Evolutionary conservation across 2,113 vertebrate species (phyloP).

Genomic region (Motacilla tschutschensis): DNA sequence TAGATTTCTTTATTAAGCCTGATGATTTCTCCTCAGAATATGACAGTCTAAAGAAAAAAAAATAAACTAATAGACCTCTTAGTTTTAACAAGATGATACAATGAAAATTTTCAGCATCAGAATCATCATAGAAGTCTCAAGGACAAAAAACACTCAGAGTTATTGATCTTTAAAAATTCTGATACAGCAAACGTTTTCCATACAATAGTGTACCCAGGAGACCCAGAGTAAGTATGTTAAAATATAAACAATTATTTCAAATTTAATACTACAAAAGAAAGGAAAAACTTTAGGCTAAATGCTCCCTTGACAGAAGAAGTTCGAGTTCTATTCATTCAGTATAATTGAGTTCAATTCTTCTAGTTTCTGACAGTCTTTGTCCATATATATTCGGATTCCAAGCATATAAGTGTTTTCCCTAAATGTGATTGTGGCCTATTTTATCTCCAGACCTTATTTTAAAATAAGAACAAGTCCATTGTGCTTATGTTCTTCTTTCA

Average conservation of each 20-base stretch:
- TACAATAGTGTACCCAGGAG: background rate
- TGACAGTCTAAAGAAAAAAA: background rate
- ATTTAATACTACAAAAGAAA: background rate
- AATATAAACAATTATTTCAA: constrained; percentile 9
- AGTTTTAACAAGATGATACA: background rate
- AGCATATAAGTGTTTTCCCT: background rate
- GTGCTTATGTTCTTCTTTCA: background rate
- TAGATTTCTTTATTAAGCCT: background rate
- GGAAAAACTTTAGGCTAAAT: background rate
- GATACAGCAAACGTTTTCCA: constrained; percentile 27
- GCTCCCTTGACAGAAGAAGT: background rate
- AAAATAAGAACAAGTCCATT: background rate
- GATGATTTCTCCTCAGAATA: background rate
- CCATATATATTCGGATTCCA: background rate
- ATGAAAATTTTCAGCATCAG: background rate
- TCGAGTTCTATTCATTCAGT: background rate
- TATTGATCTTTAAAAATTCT: constrained; percentile 36
- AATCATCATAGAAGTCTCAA: background rate
- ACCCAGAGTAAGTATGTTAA: background rate
- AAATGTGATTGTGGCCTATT: fast-evolving
- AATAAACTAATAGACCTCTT: background rate
- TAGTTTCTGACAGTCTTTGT: background rate
- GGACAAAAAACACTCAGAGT: background rate
- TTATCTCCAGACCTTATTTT: background rate
- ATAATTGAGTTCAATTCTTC: background rate